These are phyloP conservation scores for Scolopax mira DNA, from an alignment of 2,113 vertebrate species.

Conservation along the genomic window DNA sequence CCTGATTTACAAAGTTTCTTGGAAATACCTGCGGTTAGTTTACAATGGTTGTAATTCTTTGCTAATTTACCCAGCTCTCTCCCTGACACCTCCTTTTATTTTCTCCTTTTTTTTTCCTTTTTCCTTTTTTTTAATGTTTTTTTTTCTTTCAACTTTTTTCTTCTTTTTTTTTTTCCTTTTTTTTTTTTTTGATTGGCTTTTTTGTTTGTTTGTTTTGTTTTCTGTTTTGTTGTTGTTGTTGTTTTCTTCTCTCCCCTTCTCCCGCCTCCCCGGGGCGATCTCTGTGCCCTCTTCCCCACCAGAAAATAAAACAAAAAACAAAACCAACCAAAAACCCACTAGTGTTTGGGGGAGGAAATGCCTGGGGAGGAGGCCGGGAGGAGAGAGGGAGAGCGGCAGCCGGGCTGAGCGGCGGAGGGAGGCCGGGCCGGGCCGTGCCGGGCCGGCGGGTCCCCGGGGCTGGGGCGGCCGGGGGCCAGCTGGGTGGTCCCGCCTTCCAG, in stretches of 20 bases:
- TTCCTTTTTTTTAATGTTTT: background rate
- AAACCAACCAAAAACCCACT: no score
- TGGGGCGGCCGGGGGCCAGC: background rate
- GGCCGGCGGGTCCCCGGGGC: background rate
- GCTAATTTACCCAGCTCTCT: background rate
- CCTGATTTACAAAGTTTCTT: background rate
- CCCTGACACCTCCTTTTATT: background rate
- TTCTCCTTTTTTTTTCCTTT: no score
- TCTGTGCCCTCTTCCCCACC: background rate
- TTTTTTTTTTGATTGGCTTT: no score
- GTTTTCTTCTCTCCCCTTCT: background rate
- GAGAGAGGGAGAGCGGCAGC: background rate
- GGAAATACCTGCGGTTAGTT: no score
- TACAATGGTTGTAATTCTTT: no score
- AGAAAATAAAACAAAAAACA: background rate
- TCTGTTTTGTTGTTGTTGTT: no score
- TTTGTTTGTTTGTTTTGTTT: background rate
- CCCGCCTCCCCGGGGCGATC: background rate
- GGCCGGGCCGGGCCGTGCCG: background rate
- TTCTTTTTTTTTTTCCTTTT: background rate
- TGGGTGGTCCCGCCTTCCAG: constrained; percentile 25
- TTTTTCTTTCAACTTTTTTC: no score
- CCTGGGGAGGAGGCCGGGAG: background rate
- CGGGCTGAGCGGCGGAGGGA: background rate
- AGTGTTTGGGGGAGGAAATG: background rate